A percentile compares a stretch with the other conserved stretches of the same genome.
Conservation (phyloP, 2,888 invertebrate species). For the Anthophora plumipes region DNA sequence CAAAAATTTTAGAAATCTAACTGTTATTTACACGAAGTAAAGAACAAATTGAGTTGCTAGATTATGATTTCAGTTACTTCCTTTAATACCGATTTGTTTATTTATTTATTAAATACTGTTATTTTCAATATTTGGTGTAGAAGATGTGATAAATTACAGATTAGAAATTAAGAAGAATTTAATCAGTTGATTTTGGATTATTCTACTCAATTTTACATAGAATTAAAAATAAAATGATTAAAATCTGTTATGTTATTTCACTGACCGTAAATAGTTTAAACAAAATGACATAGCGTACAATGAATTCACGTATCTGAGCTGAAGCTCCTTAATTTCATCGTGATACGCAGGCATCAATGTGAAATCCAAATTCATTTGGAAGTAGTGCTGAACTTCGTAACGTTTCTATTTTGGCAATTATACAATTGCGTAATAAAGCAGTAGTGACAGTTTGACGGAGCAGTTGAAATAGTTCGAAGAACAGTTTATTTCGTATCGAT, state of each 20-base stretch:
- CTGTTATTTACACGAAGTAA: too few relatives aligned
- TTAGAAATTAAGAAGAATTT: not conserved
- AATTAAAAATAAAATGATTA: not conserved
- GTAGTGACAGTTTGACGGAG: conserved; percentile 53
- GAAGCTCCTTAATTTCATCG: not conserved
- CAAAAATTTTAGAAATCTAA: not conserved
- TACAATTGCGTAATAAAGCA: conserved; percentile 49
- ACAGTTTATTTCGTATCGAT: conserved; percentile 25
- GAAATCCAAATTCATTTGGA: conserved; percentile 41
- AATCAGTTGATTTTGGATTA: not conserved
- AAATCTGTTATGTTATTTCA: not conserved
- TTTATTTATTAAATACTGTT: not conserved
- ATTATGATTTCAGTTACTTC: not conserved
- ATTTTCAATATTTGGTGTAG: not conserved
- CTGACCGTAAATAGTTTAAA: not conserved
- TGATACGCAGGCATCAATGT: not conserved
- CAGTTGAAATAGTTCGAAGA: conserved; percentile 38
- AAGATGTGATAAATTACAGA: not conserved
- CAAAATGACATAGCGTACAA: conserved; percentile 6
- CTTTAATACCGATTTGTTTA: not conserved
- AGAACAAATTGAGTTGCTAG: too few relatives aligned
- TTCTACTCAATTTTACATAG: not conserved
- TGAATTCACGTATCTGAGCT: not conserved
- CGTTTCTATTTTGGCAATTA: conserved; percentile 54
- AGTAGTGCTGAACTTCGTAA: conserved; percentile 39